phyloP scores from a whole-genome alignment of 1,140 invertebrate genomes.

The Ladona fulva region DNA sequence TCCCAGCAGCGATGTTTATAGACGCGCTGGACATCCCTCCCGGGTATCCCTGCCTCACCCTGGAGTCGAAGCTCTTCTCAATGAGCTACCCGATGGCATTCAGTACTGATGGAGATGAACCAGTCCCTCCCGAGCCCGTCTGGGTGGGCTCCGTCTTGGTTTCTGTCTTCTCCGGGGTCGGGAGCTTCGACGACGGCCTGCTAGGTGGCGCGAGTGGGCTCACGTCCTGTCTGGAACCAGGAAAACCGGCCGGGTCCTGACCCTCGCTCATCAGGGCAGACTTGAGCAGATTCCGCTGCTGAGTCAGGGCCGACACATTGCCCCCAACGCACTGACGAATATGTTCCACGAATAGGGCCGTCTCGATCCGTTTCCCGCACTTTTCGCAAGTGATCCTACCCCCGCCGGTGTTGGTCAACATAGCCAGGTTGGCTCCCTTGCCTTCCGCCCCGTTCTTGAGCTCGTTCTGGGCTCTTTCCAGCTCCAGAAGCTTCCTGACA shows the following conservation, averaged over 20 bases:
- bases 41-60: conserved; percentile 55
- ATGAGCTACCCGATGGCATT: conserved; percentile 95
- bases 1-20: conserved; percentile 45
- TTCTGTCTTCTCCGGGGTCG: neutral
- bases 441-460: conserved; percentile 64
- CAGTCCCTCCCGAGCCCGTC: conserved; percentile 39
- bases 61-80: conserved; percentile 91
- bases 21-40: conserved; percentile 39
- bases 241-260: neutral
- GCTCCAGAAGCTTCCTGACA: conserved; percentile 79
- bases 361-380: conserved; percentile 91
- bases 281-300: conserved; percentile 64
- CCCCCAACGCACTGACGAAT: conserved; percentile 71
- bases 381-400: conserved; percentile 91
- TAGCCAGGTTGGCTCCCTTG: conserved; percentile 42
- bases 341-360: conserved; percentile 85
- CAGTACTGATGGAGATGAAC: conserved; percentile 73
- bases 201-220: neutral
- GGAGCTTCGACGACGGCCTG: neutral
- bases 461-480: conserved; percentile 80
- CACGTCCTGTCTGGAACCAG: neutral
- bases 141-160: too few species aligned
- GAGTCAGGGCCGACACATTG: conserved; percentile 51
- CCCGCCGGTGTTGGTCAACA: conserved; percentile 33
- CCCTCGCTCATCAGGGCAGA: conserved; percentile 54